Evolutionary conservation across 2,888 invertebrate genomes (phyloP).

Genomic region (Volucella zonaria): DNA sequence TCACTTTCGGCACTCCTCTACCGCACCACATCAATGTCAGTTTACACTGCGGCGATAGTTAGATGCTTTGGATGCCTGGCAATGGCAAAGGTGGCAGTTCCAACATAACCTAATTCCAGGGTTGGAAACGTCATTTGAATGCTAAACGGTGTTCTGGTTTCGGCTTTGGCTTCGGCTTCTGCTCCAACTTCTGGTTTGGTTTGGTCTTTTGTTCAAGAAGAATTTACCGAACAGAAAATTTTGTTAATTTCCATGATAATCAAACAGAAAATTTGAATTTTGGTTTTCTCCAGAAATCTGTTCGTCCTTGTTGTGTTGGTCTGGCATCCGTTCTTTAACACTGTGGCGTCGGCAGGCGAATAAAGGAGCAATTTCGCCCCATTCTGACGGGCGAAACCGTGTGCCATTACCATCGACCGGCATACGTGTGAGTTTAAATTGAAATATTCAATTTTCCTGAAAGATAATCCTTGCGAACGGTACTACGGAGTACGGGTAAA

Average conservation of each 20-base stretch:
- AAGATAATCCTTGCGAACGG: conserved; percentile 66
- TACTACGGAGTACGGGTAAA: not conserved
- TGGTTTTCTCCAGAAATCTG: conserved; percentile 53
- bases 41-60: too few species aligned
- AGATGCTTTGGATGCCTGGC: conserved; percentile 2
- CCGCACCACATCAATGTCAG: not conserved
- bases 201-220: conserved; percentile 32
- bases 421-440: conserved; percentile 74
- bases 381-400: not conserved
- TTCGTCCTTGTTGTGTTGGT: conserved; percentile 15
- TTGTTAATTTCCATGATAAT: conserved; percentile 74
- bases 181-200: not conserved
- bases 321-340: conserved; percentile 20
- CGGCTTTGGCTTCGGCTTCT: too few species aligned
- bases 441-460: conserved; percentile 73
- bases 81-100: conserved; percentile 53
- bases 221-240: conserved; percentile 66
- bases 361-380: too few species aligned
- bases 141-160: conserved; percentile 50
- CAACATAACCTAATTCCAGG: conserved; percentile 70
- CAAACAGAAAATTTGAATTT: conserved; percentile 74
- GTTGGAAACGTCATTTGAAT: conserved; percentile 69
- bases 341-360: not conserved
- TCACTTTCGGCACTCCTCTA: not conserved
- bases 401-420: conserved; percentile 12